Evolutionary conservation across 2,888 invertebrate genomes (phyloP), one percentile per base, ranked within the genome.

Genomic region (Aromia moschata): DNA sequence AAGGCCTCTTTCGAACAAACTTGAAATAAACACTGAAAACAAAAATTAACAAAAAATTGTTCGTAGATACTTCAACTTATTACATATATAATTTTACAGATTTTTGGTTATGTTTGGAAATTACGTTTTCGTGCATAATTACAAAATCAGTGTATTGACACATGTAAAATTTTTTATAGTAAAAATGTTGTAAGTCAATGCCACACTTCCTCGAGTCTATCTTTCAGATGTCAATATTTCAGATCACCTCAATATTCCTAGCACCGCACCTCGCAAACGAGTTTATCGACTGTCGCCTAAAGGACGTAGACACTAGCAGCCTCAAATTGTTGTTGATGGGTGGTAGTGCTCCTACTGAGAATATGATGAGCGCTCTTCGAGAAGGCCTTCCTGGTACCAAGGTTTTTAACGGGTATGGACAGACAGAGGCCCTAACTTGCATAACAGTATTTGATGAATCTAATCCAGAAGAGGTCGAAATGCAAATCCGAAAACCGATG

Each of bases 401-500:
- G 4, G 25, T 25, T 7, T 5, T 7, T 7, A 25, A 25, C 7
- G 7, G 3, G 25, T 25, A 25, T 25, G 25, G 4, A 25, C 25
- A 25, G 7, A 25, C 25, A 3, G 25, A 25, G 25, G 4, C 25
- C 7, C 4, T 7, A 3, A 25, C 25, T 25, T 5, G n/a, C n/a
- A 14, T 49, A 14, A 3, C 14, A 3, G n/a, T 9, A 12, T 49
- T 49, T 10, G 16, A 49, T 16, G 9, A 11, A 1, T 1, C 10
- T 2, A 11, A 44, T 44, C 44, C 44, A 10, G 11, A 15, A 44
- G 18, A 44, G 10, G 18, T 16, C 9, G 44, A 44, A 44, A 4
- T 2, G 44, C 15, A 17, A 17, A 1, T 11, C 1, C 7, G 17
- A 11, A 44, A 44, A 18, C 44, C 44, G 44, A n/a, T 16, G 16